Evolutionary conservation across 1,140 invertebrate genomes (phyloP).

Genomic region (Aplysia californica): DNA sequence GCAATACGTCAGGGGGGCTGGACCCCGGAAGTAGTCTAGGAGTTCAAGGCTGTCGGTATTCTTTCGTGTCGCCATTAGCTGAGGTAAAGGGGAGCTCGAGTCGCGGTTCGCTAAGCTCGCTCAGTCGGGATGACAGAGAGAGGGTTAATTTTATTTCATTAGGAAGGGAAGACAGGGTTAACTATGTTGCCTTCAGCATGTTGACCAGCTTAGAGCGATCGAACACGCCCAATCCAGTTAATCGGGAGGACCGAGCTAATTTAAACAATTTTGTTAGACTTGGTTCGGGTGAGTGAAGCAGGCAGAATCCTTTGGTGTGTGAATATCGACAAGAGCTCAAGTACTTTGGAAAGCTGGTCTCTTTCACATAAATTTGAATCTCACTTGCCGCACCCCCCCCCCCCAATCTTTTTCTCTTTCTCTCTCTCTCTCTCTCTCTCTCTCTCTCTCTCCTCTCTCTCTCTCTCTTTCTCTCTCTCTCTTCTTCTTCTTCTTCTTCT

Average conservation of each 20-base stretch:
- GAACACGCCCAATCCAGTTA: background rate
- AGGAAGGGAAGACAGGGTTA: background rate
- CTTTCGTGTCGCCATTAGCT: constrained; percentile 3
- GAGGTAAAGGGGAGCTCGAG: constrained; percentile 7
- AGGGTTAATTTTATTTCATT: no score
- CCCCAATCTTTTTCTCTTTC: no score
- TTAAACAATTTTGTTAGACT: constrained; percentile 34
- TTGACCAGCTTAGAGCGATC: background rate
- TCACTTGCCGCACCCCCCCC: no score
- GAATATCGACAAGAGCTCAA: no score
- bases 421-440: no score
- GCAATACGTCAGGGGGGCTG: no score
- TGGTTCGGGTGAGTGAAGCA: background rate
- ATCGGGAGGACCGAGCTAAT: constrained; percentile 24
- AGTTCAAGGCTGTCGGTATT: constrained; percentile 26
- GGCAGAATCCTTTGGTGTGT: background rate
- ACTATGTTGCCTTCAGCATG: constrained; percentile 10
- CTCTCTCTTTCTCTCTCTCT: no score
- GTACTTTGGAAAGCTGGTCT: no score
- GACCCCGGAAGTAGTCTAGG: no score
- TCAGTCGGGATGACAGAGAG: background rate
- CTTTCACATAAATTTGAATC: no score
- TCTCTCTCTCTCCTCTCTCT: no score
- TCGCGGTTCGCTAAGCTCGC: constrained; percentile 8
- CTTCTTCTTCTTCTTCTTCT: no score